Evolutionary conservation across 2,113 vertebrate species (phyloP), one percentile per base, ranked within the genome.

Genomic region (Ia io): DNA sequence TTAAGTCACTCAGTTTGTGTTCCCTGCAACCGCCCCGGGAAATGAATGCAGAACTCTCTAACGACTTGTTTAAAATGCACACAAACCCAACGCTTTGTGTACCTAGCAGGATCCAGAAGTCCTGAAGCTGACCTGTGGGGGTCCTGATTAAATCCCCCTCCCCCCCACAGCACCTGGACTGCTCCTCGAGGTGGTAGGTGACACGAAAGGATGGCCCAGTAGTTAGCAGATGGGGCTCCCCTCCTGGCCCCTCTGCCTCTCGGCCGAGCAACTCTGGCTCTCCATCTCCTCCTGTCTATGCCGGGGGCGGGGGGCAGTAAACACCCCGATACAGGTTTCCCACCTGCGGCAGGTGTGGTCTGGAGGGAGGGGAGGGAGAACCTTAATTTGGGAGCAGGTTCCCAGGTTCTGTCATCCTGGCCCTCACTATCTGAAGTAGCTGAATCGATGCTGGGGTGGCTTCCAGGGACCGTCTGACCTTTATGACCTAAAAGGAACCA

Each of bases 201-300:
- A 5, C 5, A 12, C 0, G 16, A 9, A 17, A 56, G 28, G 25
- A 11, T 6, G 14, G 13, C 8, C 6, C 9, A 47, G 32, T 3
- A 32, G 51, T 42, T 22, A 14, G 74, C 18, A 49, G 49, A 61
- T 0, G 8, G 37, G 30, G 11, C 32, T 53, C 47, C 28, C 16
- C 16, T 16, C 61, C 70, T 11, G 49, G 51, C 18, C 65, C 90
- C 69, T 14, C 37, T 1, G 23, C 67, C 5, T 47, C 6, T 7
- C 0, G 7, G 73, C 18, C 0, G 0, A 25, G 59, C 17, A 78
- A 2, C 40, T 13, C 32, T 4, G 5, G n/a, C 11, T 18, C 61
- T 32, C 23, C 61, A 17, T 13, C 6, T 35, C 37, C 23, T 37
- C 65, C 42, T 20, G 35, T 5, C 76, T 84, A 20, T 2, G 5